Evolutionary conservation across 1,140 invertebrate species (phyloP).

Genomic region (Pinna nobilis): DNA sequence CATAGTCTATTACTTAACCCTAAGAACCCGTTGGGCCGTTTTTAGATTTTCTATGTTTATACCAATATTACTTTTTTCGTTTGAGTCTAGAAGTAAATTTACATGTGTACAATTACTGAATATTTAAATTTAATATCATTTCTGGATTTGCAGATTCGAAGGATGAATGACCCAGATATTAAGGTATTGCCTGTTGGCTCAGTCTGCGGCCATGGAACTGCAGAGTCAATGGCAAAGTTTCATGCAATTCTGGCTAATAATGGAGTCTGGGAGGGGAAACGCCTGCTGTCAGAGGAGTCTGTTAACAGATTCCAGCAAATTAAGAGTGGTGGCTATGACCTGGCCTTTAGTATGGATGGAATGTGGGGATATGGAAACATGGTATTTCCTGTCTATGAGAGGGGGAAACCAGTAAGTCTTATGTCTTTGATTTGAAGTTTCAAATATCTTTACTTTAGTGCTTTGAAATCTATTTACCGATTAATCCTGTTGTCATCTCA

Average conservation of each 20-base stretch:
- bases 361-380: slow-evolving; percentile 55
- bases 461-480: too few species aligned
- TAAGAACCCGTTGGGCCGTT: too few species aligned
- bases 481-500: too few species aligned
- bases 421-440: not conserved
- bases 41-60: not conserved
- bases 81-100: not conserved
- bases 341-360: slow-evolving; percentile 42
- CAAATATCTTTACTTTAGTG: too few species aligned
- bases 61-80: not conserved
- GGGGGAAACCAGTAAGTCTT: slow-evolving; percentile 38
- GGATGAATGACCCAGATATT: slow-evolving; percentile 58
- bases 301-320: slow-evolving; percentile 50
- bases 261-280: slow-evolving; percentile 44
- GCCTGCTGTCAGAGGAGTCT: slow-evolving; percentile 45
- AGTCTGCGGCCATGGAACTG: slow-evolving; percentile 58
- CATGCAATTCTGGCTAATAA: slow-evolving; percentile 60
- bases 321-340: slow-evolving; percentile 43
- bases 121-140: not conserved
- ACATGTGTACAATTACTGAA: not conserved
- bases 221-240: slow-evolving; percentile 57
- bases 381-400: slow-evolving; percentile 53
- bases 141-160: slow-evolving; percentile 32
- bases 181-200: slow-evolving; percentile 50
- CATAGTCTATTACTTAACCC: too few species aligned